Conservation (phyloP, 2,797 vertebrate genomes). For the Psittacula echo region DNA sequence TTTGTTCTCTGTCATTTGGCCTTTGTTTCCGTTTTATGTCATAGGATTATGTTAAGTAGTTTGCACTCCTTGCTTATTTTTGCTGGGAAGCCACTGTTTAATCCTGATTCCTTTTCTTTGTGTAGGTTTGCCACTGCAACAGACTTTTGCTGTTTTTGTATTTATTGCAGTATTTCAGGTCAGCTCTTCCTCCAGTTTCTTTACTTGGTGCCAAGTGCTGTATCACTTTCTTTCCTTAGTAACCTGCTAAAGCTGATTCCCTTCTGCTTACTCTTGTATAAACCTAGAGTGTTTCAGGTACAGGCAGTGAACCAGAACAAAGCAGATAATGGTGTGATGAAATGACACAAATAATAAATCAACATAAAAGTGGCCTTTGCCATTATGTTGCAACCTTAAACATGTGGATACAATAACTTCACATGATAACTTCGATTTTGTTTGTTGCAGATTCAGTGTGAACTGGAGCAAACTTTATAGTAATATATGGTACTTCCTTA, state of each 20-base stretch:
- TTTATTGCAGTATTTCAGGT: not conserved
- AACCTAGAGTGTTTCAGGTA: not conserved
- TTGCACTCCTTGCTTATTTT: constrained; percentile 13
- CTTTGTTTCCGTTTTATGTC: constrained; percentile 49
- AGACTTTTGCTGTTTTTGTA: not conserved
- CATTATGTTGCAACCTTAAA: not conserved
- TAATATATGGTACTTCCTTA: not conserved
- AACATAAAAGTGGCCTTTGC: not conserved
- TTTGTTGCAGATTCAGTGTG: not conserved
- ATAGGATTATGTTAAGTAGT: constrained; percentile 44
- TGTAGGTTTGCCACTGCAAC: not conserved
- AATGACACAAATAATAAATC: not conserved
- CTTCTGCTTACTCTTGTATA: not conserved
- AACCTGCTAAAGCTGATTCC: not conserved
- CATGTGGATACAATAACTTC: not conserved
- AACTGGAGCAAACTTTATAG: not conserved
- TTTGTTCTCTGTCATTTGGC: constrained; percentile 18
- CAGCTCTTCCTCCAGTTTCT: not conserved
- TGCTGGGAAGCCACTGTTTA: constrained; percentile 27
- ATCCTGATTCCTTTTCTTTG: not conserved
- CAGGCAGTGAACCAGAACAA: not conserved
- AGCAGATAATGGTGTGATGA: not conserved
- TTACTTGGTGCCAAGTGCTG: not conserved
- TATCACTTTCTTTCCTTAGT: not conserved
- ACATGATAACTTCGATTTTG: not conserved